Evolutionary conservation across 1,140 invertebrate species (phyloP), one percentile per base, ranked within the genome.

Genomic region (Brachionus manjavacas): DNA sequence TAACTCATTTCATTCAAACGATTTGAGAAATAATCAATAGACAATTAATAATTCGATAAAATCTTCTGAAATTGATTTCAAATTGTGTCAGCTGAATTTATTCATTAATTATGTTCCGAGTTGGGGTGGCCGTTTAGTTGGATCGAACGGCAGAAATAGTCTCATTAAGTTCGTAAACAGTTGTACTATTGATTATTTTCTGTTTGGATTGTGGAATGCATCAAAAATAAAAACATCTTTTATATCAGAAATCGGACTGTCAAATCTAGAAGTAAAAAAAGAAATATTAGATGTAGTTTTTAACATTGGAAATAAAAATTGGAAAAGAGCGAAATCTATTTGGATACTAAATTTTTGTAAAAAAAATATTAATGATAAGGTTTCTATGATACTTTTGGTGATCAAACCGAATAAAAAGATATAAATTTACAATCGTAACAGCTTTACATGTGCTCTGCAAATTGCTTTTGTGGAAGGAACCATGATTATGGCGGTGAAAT

Each of bases 151-250:
- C 49, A 39, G n/a, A 16, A 16, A 41, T 35, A 70, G 9, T 35
- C 25, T 31, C 23, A 39, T 39, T 70, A 31, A 39, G 31, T 35
- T 70, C 7, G 35, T 16, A 39, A 70, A 70, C n/a, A 70, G 31
- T 70, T 70, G 66, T 39, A 70, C 66, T 0, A 70, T 70, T 14
- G 66, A 70, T 70, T 70, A 35, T 70, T 70, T 70, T n/a, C 12
- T 35, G 9, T 2, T 70, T 31, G 66, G 66, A 31, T 70, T 70
- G 31, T 70, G 66, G 25, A 41, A 35, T 12, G 25, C 66, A 70
- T 70, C 66, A 14, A 70, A 70, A 70, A 70, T 70, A 39, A 70
- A 70, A 39, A 4, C 25, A 70, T 35, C 66, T 35, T 70, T 70
- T 35, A 39, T 35, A n/a, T 35, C 7, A 35, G 9, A 70, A 70